phyloP scores from a whole-genome alignment of 2,797 vertebrate genomes.

The Mus minutoides region DNA sequence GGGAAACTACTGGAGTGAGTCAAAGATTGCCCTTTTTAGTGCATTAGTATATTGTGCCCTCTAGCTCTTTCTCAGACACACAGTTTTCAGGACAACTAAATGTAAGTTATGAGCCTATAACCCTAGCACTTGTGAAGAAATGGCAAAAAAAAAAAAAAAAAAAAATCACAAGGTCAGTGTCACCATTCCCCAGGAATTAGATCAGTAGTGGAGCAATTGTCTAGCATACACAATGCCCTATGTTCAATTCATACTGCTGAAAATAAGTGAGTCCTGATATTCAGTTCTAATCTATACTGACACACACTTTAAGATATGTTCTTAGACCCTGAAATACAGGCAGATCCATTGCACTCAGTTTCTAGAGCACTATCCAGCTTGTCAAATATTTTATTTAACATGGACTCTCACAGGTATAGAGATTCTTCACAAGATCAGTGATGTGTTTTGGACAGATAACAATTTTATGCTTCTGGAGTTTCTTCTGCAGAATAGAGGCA shows the following conservation, averaged over 20 bases:
- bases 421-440: not conserved
- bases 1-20: not conserved
- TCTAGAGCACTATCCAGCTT: not conserved
- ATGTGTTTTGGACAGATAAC: slow-evolving; percentile 15
- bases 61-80: not conserved
- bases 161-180: not conserved
- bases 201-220: not conserved
- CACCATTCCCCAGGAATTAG: not conserved
- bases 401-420: not conserved
- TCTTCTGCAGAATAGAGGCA: slow-evolving; percentile 57
- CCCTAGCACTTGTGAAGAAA: not conserved
- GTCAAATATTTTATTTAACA: not conserved
- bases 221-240: too few relatives aligned
- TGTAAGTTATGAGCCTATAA: not conserved
- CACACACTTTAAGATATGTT: not conserved
- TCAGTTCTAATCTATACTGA: not conserved
- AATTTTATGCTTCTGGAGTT: slow-evolving; percentile 47
- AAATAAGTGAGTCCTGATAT: not conserved
- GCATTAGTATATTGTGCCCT: not conserved
- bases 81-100: not conserved
- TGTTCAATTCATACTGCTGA: not conserved
- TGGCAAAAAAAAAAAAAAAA: not conserved
- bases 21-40: not conserved
- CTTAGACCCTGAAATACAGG: not conserved
- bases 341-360: not conserved